Evolutionary conservation across 2,888 invertebrate genomes (phyloP).

Genomic region (Mimas tiliae): DNA sequence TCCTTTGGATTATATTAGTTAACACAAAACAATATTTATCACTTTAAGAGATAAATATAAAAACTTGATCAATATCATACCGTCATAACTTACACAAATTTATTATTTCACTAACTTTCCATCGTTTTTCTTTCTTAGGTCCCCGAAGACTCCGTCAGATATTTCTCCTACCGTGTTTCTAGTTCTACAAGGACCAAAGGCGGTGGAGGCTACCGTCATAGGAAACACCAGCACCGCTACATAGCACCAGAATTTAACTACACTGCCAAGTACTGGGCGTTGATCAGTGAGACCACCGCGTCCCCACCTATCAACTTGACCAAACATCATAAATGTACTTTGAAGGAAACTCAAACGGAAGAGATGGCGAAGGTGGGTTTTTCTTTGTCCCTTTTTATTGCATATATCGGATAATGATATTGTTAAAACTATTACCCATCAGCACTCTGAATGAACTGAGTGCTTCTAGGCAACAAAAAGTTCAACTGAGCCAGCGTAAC

Average conservation of each 20-base stretch:
- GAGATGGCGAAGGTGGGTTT: constrained; percentile 75
- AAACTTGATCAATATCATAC: not conserved
- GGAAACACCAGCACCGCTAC: constrained; percentile 78
- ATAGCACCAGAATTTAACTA: constrained; percentile 79
- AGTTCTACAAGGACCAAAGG: constrained; percentile 76
- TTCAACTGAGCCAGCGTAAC: no score
- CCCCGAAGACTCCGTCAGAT: constrained; percentile 70
- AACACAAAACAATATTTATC: not conserved
- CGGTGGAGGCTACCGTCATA: constrained; percentile 71
- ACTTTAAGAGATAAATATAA: not conserved
- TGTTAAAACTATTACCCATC: not conserved
- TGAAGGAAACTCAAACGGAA: constrained; percentile 72
- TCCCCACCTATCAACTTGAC: constrained; percentile 58
- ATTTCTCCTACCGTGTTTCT: constrained; percentile 78
- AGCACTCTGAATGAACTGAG: no score
- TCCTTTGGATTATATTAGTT: no score
- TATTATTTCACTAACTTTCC: not conserved
- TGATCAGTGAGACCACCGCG: constrained; percentile 75
- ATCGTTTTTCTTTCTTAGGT: constrained; percentile 50
- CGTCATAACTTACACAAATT: not conserved
- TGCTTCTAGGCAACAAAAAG: no score
- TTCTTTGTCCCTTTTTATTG: not conserved
- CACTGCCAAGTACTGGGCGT: constrained; percentile 77
- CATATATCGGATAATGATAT: no score
- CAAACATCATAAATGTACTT: constrained; percentile 74